Evolutionary conservation across 2,113 vertebrate species (phyloP), one percentile per base, ranked within the genome.

Genomic region (Pedetes capensis): DNA sequence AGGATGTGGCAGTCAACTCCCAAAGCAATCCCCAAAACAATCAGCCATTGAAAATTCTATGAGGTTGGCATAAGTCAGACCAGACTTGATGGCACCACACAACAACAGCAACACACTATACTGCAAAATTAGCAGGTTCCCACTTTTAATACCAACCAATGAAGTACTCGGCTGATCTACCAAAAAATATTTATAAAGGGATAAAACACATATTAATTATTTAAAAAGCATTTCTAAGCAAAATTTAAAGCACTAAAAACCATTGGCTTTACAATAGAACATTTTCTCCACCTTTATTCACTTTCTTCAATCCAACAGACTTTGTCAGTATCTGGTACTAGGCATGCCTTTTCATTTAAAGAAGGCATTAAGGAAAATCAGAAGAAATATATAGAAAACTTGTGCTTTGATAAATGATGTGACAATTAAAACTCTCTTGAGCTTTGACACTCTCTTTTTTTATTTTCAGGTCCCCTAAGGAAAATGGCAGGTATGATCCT

Each of bases 401-500:
- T 96, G 57, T 8, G 75, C 22, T 94, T 88, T 81, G 61, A 69
- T 47, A 39, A 93, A 79, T 80, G 5, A 27, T 92, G 16, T 96
- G 63, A 81, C 66, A 71, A 3, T 92, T 91, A 57, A 34, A 91
- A 51, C 18, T 42, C 8, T 78, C 49, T 93, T 74, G 68, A 95
- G 90, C 53, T 59, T 80, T 68, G 85, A 95, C 20, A 68, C 32
- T 87, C 95, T 94, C 5, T 75, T 94, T 94, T 87, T 97, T 95
- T 95, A 27, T 86, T 96, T 96, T 68, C 92, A 99, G 99, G 80
- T 98, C 98, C 14, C 98, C 98, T 88, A 98, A 98, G 96, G 98
- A 99, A 95, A 97, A 98, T 72, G 97, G 97, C 89, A 98, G 98
- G 99, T 99, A 95, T 98, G 98, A 90, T 97, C 42, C 47, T 72